Base-by-base conservation (phyloP, 1,140 invertebrate species). In the honey bee (Apis mellifera) region DNA sequence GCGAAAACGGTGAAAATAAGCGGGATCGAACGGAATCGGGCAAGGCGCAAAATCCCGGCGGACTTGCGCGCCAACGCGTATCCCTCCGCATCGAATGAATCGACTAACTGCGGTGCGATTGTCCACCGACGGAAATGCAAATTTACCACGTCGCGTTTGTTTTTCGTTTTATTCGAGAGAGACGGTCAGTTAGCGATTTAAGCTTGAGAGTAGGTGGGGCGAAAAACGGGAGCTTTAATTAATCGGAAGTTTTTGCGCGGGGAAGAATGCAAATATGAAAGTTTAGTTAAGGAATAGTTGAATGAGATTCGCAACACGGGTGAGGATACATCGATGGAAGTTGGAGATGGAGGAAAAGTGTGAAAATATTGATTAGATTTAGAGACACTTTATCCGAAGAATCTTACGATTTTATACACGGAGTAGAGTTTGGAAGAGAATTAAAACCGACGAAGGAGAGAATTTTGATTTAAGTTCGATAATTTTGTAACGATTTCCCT, bases 1-100 rank as follows among this genome's bases (percentile, higher is more conserved):
- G 69, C 11, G 48, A 70, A n/a, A 42, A 57, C 19, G 71, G 54
- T 59, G 57, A 42, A 68, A 76, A 75, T 76, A 81, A 81, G 72
- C 32, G 19, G 55, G 71, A 84, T 82, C 19, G 83, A 85, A 70
- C 19, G 9, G 42, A 50, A 54, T 50, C 48, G 50, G 69, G 50
- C 3, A 64, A 64, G 69, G 26, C 13, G 19, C 69, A 42, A n/a
- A n/a, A 15, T 26, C 48, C 19, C 23, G 23, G 13, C 21, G 57
- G 15, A 1, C 13, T 69, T 69, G 64, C 65, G 75, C 64, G 19
- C n/a, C 13, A 13, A 23, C 17, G n/a, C 19, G 21, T 7, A 32
- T n/a, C 42, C 8, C 9, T 19, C 23, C 23, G 23, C 15, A 1
- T n/a, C 50, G 13, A n/a, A n/a, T 64, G 15, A 42, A 72, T 55